Conservation (phyloP, 2,888 invertebrate genomes). For the Apodemia hepburni region DNA sequence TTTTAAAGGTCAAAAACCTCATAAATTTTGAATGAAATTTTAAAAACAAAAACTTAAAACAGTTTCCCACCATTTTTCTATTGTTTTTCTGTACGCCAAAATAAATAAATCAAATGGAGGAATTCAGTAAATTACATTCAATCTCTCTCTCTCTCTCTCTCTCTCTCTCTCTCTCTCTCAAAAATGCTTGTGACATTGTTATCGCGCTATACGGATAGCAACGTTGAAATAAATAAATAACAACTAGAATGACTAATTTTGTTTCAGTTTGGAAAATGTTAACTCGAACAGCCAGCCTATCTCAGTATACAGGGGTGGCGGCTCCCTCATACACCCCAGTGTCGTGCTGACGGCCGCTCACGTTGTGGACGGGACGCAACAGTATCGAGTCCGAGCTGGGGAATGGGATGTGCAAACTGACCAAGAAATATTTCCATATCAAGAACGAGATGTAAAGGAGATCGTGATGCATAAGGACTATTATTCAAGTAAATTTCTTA, state of each 20-base stretch:
- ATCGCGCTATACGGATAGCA: too few relatives aligned
- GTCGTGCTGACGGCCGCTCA: slow-evolving; percentile 14
- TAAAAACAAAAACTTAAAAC: too few relatives aligned
- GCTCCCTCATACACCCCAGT: background rate
- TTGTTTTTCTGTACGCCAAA: too few relatives aligned
- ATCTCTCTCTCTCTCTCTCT: too few relatives aligned
- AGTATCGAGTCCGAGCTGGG: slow-evolving; percentile 82
- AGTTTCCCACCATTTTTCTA: too few relatives aligned
- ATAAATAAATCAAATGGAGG: too few relatives aligned
- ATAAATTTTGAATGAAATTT: too few relatives aligned
- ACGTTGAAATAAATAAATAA: too few relatives aligned
- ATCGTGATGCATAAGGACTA: slow-evolving; percentile 82
- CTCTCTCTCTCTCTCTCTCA: too few relatives aligned
- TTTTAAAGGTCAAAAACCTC: too few relatives aligned
- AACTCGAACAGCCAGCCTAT: background rate
- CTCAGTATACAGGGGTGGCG: background rate
- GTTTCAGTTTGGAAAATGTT: background rate
- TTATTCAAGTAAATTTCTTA: slow-evolving; percentile 59
- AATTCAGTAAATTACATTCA: too few relatives aligned
- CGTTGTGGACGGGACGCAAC: background rate
- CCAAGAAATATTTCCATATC: slow-evolving; percentile 84
- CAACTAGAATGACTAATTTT: background rate
- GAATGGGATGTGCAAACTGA: slow-evolving; percentile 92
- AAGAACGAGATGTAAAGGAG: slow-evolving; percentile 82
- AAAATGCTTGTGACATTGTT: too few relatives aligned